Conservation (phyloP, 2,113 vertebrate species). For the Gallinago undulata region DNA sequence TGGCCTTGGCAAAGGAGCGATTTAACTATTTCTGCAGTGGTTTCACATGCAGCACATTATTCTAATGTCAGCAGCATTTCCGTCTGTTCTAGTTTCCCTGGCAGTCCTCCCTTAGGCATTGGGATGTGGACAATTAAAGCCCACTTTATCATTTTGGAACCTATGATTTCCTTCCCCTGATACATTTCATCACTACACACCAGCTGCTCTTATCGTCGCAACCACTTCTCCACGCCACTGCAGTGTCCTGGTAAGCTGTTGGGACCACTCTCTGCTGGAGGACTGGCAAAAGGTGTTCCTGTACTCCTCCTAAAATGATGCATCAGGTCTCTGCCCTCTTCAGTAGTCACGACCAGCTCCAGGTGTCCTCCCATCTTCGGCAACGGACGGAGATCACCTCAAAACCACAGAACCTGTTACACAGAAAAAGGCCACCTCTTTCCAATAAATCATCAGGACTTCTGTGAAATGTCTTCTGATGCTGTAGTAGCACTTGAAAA, state of each 20-base stretch:
- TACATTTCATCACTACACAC: not conserved
- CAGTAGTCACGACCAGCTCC: not conserved
- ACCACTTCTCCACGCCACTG: not conserved
- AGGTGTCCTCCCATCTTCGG: not conserved
- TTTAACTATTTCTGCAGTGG: conserved; percentile 75
- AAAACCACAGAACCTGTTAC: not conserved
- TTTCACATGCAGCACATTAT: conserved; percentile 53
- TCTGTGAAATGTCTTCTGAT: not conserved
- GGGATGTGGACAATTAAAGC: conserved; percentile 72
- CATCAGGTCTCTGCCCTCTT: not conserved
- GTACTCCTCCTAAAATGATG: not conserved
- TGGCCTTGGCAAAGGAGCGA: conserved; percentile 76
- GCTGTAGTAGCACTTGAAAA: not conserved
- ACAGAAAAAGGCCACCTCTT: not conserved
- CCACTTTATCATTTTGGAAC: conserved; percentile 66
- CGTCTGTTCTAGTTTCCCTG: conserved; percentile 39
- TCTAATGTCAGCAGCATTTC: conserved; percentile 64
- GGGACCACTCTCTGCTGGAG: not conserved
- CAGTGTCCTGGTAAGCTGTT: not conserved
- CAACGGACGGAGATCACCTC: not conserved
- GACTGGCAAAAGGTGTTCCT: not conserved
- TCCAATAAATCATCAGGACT: not conserved
- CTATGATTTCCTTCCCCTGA: conserved; percentile 26
- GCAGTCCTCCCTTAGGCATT: conserved; percentile 67
- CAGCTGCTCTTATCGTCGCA: not conserved